Base-by-base conservation (phyloP, 1,140 invertebrate species). In the Euschistus heros region DNA sequence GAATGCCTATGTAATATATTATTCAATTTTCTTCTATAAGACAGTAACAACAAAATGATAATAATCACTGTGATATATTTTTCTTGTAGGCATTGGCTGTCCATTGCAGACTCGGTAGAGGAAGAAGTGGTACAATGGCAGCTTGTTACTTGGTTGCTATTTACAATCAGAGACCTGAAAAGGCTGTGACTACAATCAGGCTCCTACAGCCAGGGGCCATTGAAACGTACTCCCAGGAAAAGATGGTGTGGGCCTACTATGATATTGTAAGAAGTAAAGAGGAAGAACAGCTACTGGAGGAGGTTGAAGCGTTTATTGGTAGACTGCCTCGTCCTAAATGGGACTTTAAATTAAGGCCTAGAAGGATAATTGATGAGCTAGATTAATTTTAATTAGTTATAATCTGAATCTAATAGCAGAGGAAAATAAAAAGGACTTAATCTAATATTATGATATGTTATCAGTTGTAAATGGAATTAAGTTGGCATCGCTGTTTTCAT, bases 121-220 rank as follows among this genome's bases (percentile, higher is more conserved):
- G 85, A 10, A 73, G 85, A 47, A 86, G 86, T 0, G 86, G 86
- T 26, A 82, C 82, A 1, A 82, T 88, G 80, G 77, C 82, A 14
- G 84, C 85, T 2, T 86, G 85, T 73, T 87, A 86, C 71, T 75
- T 87, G 42, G 80, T 86, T 7, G 77, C 79, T 68, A 84, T 82
- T 69, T 75, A 80, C 57, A 75, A 79, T 57, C 74, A 82, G 74
- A 73, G 80, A 14, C 81, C 84, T 0, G 80, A 82, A 68, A 71
- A 77, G 55, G 86, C 86, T n/a, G 79, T 87, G 2, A 78, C 76
- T 24, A 80, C 81, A 15, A 71, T 86, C 1, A 76, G 85, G 59
- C 72, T 82, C 17, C 73, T 78, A 67, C 75, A 86, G 70, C 83
- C 85, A 14, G 81, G 82, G 7, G 86, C 85, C 13, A 80, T 86